Conservation (phyloP, 2,888 invertebrate species). For the Andrena fulva region DNA sequence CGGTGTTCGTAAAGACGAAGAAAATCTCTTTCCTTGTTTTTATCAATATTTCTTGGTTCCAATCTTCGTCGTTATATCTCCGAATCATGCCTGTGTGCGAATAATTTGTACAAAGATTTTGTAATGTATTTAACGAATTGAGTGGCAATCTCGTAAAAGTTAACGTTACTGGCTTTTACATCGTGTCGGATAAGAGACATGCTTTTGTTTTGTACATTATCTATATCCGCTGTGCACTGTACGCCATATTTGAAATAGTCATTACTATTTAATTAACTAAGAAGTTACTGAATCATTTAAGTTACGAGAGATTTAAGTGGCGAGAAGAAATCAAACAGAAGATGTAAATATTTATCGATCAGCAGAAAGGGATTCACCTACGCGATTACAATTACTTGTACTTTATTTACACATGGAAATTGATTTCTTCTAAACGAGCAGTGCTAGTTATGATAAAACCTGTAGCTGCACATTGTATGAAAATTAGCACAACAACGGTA, state of each 20-base stretch:
- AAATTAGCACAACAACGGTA: constrained; percentile 42
- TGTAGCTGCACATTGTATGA: constrained; percentile 52
- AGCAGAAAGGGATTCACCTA: neutral
- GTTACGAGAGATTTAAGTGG: constrained; percentile 36
- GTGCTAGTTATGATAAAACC: constrained; percentile 43
- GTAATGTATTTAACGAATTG: constrained; percentile 32
- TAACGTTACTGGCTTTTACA: constrained; percentile 31
- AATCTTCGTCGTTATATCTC: constrained; percentile 16
- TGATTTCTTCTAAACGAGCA: constrained; percentile 57
- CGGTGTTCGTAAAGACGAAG: constrained; percentile 5
- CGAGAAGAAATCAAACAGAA: constrained; percentile 46
- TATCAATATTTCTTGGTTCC: neutral
- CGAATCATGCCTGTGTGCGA: constrained; percentile 6
- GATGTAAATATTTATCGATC: constrained; percentile 24
- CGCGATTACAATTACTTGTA: constrained; percentile 10
- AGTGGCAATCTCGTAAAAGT: constrained; percentile 26
- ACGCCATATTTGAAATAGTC: constrained; percentile 52
- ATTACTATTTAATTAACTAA: constrained; percentile 41
- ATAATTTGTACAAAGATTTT: constrained; percentile 50
- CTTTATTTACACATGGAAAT: constrained; percentile 32
- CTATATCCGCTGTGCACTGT: constrained; percentile 34
- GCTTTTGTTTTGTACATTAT: constrained; percentile 32
- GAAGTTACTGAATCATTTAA: constrained; percentile 17
- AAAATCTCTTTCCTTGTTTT: constrained; percentile 12
- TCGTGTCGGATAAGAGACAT: constrained; percentile 15